Conservation (phyloP, 2,797 vertebrate genomes). For the Muscicapa striata region DNA sequence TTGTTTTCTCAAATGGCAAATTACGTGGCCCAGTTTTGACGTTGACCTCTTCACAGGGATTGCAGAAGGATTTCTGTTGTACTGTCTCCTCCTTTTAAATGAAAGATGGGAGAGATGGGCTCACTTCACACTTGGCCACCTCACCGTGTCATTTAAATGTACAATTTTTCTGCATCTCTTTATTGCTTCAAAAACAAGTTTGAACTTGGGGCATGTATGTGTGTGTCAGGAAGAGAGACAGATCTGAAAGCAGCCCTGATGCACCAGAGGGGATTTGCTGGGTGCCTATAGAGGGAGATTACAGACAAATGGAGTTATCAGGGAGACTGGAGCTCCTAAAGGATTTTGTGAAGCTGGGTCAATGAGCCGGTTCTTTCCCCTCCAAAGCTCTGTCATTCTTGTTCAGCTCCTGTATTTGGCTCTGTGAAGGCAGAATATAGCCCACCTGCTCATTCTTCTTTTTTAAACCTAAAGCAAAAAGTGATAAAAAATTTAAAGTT, state of each 20-base stretch:
- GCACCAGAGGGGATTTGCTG: slow-evolving; percentile 49
- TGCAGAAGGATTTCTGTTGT: slow-evolving; percentile 49
- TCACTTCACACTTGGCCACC: slow-evolving; percentile 62
- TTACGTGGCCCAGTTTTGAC: slow-evolving; percentile 35
- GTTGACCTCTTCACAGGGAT: slow-evolving; percentile 51
- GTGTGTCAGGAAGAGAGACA: slow-evolving; percentile 46
- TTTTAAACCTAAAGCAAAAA: neutral
- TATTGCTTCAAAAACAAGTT: slow-evolving; percentile 70
- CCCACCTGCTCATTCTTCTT: neutral
- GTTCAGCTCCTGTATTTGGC: neutral
- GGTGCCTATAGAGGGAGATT: slow-evolving; percentile 34
- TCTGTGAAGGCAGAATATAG: neutral
- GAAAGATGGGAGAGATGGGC: slow-evolving; percentile 51
- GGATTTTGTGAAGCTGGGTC: slow-evolving; percentile 45
- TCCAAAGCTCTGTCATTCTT: neutral
- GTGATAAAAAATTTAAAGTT: neutral
- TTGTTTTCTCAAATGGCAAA: slow-evolving; percentile 54
- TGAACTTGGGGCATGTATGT: slow-evolving; percentile 64
- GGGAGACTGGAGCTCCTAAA: slow-evolving; percentile 16
- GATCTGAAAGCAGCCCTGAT: slow-evolving; percentile 40
- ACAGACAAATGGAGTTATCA: slow-evolving; percentile 43
- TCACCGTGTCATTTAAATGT: slow-evolving; percentile 61
- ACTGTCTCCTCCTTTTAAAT: slow-evolving; percentile 67
- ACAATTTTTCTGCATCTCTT: slow-evolving; percentile 63
- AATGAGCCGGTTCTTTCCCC: neutral